Evolutionary conservation across 2,888 invertebrate genomes (phyloP).

Genomic region (Eupithecia vulgata): DNA sequence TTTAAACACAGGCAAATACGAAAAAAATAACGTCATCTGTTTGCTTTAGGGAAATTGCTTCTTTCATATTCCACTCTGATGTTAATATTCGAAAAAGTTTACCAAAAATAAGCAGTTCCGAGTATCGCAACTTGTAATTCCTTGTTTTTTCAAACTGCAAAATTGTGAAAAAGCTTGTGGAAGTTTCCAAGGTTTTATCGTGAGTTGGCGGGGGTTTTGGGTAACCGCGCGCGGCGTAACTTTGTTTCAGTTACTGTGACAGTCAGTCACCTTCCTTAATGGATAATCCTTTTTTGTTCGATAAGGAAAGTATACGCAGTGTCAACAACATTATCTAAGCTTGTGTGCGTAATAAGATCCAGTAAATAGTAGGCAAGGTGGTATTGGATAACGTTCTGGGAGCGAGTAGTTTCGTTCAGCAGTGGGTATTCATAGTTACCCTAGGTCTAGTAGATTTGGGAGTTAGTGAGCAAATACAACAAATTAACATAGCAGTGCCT

Average conservation of each 20-base stretch:
- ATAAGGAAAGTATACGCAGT: constrained; percentile 31
- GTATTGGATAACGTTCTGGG: not conserved
- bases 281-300: constrained; percentile 67
- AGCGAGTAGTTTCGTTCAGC: not conserved
- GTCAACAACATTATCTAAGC: constrained; percentile 34
- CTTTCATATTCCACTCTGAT: constrained; percentile 43
- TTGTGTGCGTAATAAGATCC: constrained; percentile 6
- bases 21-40: constrained; percentile 40
- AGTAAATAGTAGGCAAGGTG: not conserved
- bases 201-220: constrained; percentile 54
- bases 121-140: constrained; percentile 54
- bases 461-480: not conserved
- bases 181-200: constrained; percentile 67
- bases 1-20: constrained; percentile 35
- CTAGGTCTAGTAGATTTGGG: not conserved
- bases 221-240: constrained; percentile 61
- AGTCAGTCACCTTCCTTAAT: constrained; percentile 68
- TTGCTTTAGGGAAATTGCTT: constrained; percentile 39
- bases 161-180: constrained; percentile 62
- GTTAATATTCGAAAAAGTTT: constrained; percentile 46
- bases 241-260: constrained; percentile 66
- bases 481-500: not conserved
- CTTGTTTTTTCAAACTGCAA: constrained; percentile 62
- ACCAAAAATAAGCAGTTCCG: constrained; percentile 43
- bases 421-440: not conserved